Percentiles rank a stretch among this genome's conserved stretches.
These are phyloP conservation scores for Dendrocopos noguchii DNA, from an alignment of 2,113 vertebrate species.

Conservation along the genomic window DNA sequence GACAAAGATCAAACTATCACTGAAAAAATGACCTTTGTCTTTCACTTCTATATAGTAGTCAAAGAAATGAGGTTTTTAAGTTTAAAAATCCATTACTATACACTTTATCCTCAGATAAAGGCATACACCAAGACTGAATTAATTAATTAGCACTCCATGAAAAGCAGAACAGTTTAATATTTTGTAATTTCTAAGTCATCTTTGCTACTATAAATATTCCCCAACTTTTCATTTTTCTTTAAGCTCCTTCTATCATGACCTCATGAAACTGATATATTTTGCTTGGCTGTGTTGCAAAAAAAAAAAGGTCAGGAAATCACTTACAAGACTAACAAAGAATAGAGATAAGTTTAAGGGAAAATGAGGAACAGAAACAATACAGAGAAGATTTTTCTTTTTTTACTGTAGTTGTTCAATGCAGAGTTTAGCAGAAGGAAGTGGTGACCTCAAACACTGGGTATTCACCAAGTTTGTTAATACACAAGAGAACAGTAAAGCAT, in stretches of 20 bases:
- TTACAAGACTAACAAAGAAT: not conserved
- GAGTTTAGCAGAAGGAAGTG: not conserved
- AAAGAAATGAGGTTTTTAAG: not conserved
- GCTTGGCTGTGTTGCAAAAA: not conserved
- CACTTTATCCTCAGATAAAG: not conserved
- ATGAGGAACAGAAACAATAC: not conserved
- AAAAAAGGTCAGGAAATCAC: not conserved
- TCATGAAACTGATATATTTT: not conserved
- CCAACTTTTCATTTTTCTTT: not conserved
- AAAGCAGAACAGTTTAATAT: not conserved
- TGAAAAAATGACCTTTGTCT: not conserved
- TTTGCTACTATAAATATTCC: not conserved
- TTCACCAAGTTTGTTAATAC: not conserved
- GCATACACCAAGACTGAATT: not conserved
- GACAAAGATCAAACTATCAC: not conserved
- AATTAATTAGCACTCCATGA: not conserved
- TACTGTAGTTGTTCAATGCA: not conserved
- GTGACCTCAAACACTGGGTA: not conserved
- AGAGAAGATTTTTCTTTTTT: not conserved
- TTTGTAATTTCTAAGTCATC: not conserved
- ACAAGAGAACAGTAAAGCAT: not conserved
- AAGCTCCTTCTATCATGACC: not conserved
- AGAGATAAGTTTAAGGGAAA: not conserved
- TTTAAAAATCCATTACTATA: not conserved
- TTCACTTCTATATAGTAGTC: not conserved